Percentiles rank a stretch among this genome's conserved stretches.
phyloP scores from a whole-genome alignment of 2,113 vertebrate genomes.

The Psittacara wagleri region DNA sequence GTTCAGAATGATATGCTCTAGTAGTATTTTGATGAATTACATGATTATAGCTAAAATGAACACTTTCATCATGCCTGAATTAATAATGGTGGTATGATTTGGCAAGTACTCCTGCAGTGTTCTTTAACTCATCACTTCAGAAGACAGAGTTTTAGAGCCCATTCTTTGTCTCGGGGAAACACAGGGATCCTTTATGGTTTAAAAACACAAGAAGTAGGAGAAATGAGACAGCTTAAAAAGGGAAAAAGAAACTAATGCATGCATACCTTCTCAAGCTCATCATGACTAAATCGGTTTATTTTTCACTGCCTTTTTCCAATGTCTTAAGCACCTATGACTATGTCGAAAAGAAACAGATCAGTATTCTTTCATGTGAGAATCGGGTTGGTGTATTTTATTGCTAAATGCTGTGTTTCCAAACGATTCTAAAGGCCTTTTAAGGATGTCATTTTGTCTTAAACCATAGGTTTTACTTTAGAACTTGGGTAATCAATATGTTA shows the following conservation, averaged over 20 bases:
- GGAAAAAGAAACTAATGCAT: constrained; percentile 32
- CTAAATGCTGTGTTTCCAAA: background rate
- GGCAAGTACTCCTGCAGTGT: constrained; percentile 76
- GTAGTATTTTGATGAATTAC: constrained; percentile 92
- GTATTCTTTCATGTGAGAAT: background rate
- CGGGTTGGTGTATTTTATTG: constrained; percentile 23
- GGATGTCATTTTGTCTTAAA: background rate
- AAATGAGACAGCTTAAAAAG: constrained; percentile 42
- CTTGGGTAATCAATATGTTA: background rate
- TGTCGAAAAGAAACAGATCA: background rate
- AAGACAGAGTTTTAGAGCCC: constrained; percentile 65
- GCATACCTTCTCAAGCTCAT: constrained; percentile 23
- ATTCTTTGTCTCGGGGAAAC: constrained; percentile 63
- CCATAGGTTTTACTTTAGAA: background rate
- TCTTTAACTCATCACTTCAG: constrained; percentile 82
- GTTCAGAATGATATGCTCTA: constrained; percentile 83
- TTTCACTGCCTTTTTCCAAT: constrained; percentile 47
- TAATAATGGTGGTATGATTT: constrained; percentile 81
- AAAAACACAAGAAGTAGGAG: constrained; percentile 6
- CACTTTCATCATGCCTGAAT: constrained; percentile 87
- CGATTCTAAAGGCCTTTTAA: background rate
- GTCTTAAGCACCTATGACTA: background rate
- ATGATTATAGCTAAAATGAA: constrained; percentile 94
- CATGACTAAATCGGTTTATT: constrained; percentile 26
- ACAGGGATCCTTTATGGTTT: constrained; percentile 23